Base-by-base conservation (phyloP, 2,797 vertebrate genomes). In the Enteromius paludinosus region DNA sequence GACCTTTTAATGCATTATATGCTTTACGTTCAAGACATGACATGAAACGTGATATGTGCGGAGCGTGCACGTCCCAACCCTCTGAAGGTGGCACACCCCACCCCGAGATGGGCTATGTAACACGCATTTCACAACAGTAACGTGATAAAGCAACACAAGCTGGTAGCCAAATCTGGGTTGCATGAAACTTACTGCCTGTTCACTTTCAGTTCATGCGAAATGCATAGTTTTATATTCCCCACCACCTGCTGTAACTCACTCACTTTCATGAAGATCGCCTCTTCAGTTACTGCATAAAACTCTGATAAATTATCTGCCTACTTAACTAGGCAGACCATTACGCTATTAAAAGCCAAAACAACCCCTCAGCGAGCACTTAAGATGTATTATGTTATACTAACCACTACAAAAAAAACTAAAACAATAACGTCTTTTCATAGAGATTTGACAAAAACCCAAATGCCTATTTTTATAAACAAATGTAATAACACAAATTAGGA, bases 111-210 rank as follows among this genome's bases (percentile, higher is more conserved):
- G 25, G 35, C 80, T 33, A 65, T 56, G 80, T 68, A 66, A 56
- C 71, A 82, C 18, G 30, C 25, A 68, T 68, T 59, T 75, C 71
- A 43, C 80, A 59, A 68, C 23, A 76, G 80, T 82, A 82, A 82
- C 25, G 68, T 68, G 61, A 82, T 74, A 75, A 75, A 75, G 70
- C 33, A 41, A 54, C 61, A 41, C 79, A 54, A 74, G 17, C 79
- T 52, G 30, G 8, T 17, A 18, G 56, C 69, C 43, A 73, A 64
- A 25, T 38, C 59, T 20, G 14, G 43, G 30, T 9, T 18, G 56
- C 47, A 30, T 68, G 62, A 54, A 75, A 66, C 17, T 56, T 18
- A 59, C 35, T 43, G 41, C 47, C 47, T 23, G 33, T 43, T 47
- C 23, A 23, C 47, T 75, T 75, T 76, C 33, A 54, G 30, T 75